These are phyloP conservation scores for Hydrozoanthus gracilis DNA, from an alignment of 92 coral and sea anemone species.

Conservation along the genomic window DNA sequence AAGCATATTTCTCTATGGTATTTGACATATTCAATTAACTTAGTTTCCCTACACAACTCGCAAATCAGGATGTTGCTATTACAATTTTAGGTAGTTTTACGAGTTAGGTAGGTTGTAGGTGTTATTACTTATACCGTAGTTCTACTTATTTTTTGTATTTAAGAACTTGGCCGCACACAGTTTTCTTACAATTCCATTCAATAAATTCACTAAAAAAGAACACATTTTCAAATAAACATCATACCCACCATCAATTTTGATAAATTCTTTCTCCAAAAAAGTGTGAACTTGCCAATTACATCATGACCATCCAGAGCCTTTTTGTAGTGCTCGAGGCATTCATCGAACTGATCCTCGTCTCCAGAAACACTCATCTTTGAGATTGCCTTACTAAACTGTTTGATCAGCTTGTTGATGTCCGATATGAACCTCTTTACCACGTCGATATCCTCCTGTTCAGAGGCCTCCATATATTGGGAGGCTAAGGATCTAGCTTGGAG, in stretches of 20 bases:
- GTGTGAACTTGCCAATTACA: constrained; percentile 22
- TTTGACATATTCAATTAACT: too few relatives aligned
- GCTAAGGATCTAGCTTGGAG: not conserved
- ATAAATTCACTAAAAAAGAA: too few relatives aligned
- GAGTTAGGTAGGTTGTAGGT: too few relatives aligned
- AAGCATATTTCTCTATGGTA: too few relatives aligned
- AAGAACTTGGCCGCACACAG: too few relatives aligned
- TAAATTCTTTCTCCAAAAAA: not conserved
- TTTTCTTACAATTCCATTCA: too few relatives aligned
- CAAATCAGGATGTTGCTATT: too few relatives aligned
- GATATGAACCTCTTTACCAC: constrained; percentile 6
- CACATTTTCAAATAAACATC: too few relatives aligned
- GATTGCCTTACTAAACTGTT: constrained; percentile 26
- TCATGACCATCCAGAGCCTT: constrained; percentile 18
- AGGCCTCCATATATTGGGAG: not conserved
- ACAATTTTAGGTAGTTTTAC: too few relatives aligned
- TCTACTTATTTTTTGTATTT: too few relatives aligned
- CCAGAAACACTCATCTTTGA: constrained; percentile 1
- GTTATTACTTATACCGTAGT: too few relatives aligned
- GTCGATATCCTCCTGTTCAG: not conserved
- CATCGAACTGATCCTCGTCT: constrained; percentile 22
- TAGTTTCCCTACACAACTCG: too few relatives aligned
- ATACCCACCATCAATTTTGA: not conserved
- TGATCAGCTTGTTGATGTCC: not conserved
- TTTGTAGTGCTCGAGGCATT: constrained; percentile 15